These are phyloP conservation scores for Poliocrania exsul DNA, from an alignment of 2,797 vertebrate genomes.

Conservation along the genomic window DNA sequence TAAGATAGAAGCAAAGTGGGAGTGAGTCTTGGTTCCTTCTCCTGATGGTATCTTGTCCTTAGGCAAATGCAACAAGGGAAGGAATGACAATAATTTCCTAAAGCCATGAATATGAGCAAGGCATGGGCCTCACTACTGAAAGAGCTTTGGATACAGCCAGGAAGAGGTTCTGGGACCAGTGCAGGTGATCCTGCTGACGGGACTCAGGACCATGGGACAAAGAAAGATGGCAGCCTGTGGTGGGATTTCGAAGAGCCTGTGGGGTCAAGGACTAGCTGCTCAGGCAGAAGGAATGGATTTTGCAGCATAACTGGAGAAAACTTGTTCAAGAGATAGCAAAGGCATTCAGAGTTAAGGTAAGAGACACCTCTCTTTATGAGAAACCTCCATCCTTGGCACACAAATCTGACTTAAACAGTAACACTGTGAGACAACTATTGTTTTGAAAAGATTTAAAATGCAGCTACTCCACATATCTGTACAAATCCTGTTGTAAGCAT, in stretches of 20 bases:
- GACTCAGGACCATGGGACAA: fast-evolving
- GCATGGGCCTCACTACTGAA: background rate
- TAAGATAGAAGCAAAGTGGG: background rate
- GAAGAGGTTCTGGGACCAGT: background rate
- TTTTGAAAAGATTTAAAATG: background rate
- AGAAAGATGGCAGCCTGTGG: fast-evolving
- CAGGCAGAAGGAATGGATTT: background rate
- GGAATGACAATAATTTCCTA: background rate
- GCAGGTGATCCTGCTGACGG: background rate
- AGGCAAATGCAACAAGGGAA: background rate
- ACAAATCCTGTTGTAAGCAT: background rate
- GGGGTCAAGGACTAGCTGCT: background rate
- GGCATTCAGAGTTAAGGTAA: background rate
- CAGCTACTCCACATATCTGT: background rate
- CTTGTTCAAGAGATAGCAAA: background rate
- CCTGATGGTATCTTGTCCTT: fast-evolving
- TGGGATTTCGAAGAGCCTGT: background rate
- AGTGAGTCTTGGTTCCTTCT: background rate
- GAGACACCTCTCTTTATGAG: background rate
- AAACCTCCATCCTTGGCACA: background rate
- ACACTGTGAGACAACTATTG: background rate
- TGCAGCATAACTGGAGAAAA: background rate
- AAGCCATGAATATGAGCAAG: background rate
- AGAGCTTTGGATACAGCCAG: background rate
- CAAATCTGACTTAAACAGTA: background rate